These are phyloP conservation scores for Melanotaenia pygmaea DNA, from an alignment of 2,797 vertebrate species.

Conservation along the genomic window DNA sequence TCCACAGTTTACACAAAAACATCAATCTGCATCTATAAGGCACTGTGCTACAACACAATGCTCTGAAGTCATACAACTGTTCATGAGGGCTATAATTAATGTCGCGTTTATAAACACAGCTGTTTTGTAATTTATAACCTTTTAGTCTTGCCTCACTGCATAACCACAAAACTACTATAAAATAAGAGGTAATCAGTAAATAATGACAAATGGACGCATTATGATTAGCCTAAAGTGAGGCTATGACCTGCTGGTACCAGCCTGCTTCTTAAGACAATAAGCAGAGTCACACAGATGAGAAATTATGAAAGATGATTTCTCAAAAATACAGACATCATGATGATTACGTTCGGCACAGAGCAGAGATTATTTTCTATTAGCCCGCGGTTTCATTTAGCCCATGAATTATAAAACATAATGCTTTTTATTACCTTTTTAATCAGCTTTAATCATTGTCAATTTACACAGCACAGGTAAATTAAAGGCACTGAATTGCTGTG, in stretches of 20 bases:
- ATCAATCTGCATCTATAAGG: constrained; percentile 44
- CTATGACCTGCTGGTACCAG: constrained; percentile 24
- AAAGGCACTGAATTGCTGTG: constrained; percentile 15
- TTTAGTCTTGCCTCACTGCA: constrained; percentile 22
- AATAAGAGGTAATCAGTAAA: constrained; percentile 40
- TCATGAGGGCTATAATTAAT: constrained; percentile 49
- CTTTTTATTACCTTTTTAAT: constrained; percentile 55
- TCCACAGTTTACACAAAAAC: constrained; percentile 48
- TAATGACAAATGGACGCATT: constrained; percentile 37
- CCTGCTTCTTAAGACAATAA: constrained; percentile 7
- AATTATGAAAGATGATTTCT: constrained; percentile 13
- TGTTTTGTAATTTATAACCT: constrained; percentile 27
- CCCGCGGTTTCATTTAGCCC: neutral
- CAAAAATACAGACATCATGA: constrained; percentile 2
- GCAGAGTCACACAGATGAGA: neutral
- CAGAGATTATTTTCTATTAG: constrained; percentile 1
- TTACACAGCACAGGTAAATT: constrained; percentile 50
- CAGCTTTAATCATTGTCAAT: constrained; percentile 35
- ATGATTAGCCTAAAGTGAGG: constrained; percentile 36
- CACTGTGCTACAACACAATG: constrained; percentile 25
- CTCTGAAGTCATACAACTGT: constrained; percentile 45
- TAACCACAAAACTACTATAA: constrained; percentile 18
- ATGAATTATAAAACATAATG: constrained; percentile 12
- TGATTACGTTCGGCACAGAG: neutral
- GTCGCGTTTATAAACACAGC: constrained; percentile 10